Conservation (phyloP, 2,888 invertebrate species). For the Mythimna loreyi region DNA sequence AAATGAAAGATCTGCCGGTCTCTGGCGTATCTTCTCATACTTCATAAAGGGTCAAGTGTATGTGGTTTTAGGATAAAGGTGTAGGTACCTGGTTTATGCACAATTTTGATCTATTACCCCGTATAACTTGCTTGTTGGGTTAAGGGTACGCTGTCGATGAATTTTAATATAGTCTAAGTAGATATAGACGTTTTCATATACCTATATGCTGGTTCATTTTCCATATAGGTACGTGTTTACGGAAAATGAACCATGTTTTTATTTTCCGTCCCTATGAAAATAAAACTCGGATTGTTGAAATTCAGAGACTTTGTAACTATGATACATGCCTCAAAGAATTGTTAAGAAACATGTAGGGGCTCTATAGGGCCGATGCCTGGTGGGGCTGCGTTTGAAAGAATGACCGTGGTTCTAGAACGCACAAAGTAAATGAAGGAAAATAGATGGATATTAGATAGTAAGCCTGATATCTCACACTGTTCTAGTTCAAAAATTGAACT, state of each 20-base stretch:
- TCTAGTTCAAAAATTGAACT: too few relatives aligned
- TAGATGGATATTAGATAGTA: too few relatives aligned
- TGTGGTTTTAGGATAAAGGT: conserved; percentile 10
- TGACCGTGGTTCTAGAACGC: too few relatives aligned
- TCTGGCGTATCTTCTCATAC: not conserved
- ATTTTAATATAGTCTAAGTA: conserved; percentile 15
- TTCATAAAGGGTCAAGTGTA: conserved; percentile 25
- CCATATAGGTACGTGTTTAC: too few relatives aligned
- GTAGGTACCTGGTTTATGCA: conserved; percentile 37
- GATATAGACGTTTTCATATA: not conserved
- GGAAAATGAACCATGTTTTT: too few relatives aligned
- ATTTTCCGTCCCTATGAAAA: too few relatives aligned
- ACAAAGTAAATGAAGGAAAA: too few relatives aligned
- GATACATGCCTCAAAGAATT: not conserved
- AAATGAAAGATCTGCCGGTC: conserved; percentile 24
- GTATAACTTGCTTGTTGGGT: not conserved
- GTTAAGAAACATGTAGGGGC: too few relatives aligned
- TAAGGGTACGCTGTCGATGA: conserved; percentile 9
- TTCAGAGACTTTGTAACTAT: not conserved
- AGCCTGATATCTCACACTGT: too few relatives aligned
- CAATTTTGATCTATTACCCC: conserved; percentile 43
- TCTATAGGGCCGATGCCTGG: too few relatives aligned
- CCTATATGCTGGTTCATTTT: not conserved
- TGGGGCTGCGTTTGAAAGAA: too few relatives aligned
- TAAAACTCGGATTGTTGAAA: not conserved